A percentile compares a stretch with the other conserved stretches of the same genome.
These are phyloP conservation scores for Crotalus horridus DNA, from an alignment of 2,113 vertebrate genomes.

Conservation along the genomic window DNA sequence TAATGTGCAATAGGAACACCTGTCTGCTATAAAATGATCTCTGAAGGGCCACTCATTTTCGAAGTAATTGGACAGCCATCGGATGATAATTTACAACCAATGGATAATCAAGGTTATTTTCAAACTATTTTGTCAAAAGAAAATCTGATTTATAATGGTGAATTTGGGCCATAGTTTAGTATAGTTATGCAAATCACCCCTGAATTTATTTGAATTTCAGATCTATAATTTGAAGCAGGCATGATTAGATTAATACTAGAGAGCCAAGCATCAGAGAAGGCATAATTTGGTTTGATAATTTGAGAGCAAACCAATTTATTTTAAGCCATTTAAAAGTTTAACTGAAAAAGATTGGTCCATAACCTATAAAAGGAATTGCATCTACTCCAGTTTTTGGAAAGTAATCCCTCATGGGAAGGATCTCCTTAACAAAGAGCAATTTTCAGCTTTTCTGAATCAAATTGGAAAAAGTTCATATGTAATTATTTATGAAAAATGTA, in stretches of 20 bases:
- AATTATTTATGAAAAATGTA: background rate
- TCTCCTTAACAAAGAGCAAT: background rate
- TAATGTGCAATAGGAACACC: background rate
- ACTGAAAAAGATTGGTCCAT: background rate
- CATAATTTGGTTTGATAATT: background rate
- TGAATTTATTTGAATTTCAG: background rate
- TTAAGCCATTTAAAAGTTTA: background rate
- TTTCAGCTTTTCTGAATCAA: background rate
- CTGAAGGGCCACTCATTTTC: conserved; percentile 6
- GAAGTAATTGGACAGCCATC: background rate
- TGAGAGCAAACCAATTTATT: background rate
- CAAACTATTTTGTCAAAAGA: background rate
- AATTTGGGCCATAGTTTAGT: background rate
- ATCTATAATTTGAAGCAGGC: background rate
- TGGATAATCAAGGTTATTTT: background rate
- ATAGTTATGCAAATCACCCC: background rate
- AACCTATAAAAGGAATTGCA: background rate
- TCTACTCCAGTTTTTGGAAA: background rate
- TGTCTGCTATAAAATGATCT: background rate
- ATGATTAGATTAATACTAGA: background rate
- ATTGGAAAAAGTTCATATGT: background rate
- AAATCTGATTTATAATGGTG: background rate
- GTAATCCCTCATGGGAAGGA: background rate
- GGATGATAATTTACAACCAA: background rate
- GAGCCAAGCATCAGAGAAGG: background rate